Base-by-base conservation (phyloP, 1,140 invertebrate species). In the Brachionus calyciflorus region DNA sequence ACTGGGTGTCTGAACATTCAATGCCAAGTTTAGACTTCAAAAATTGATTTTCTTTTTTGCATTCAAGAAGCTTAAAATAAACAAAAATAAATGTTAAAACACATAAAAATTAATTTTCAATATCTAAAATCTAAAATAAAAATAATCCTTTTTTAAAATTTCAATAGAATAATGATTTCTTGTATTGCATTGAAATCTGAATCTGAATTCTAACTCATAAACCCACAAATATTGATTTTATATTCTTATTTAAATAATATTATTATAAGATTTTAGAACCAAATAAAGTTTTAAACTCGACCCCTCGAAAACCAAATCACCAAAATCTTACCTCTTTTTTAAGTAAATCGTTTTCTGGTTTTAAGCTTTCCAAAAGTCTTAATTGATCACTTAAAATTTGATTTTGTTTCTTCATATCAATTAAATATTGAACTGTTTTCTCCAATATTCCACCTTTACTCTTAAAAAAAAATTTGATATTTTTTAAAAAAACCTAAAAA, bases 391-490 rank as follows among this genome's bases (percentile, higher is more conserved):
- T 30, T 33, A 70, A 30, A 49, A 17, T 30, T 33, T 49, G 44
- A 33, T 70, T 70, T 30, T 49, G 24, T 49, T 30, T 49, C 33
- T 49, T 49, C 7, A 70, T 17, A 12, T 70, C 48, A 6, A 49
- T 6, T 30, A 70, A 49, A 70, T 70, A 70, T 19, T 49, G 44
- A 14, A 70, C 46, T 19, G 65, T 70, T 70, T 70, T 70, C 33
- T 70, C 65, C 46, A 70, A 49, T 33, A 70, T 49, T 12, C 44
- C 65, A 37, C 44, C 30, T 21, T 70, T 70, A 70, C 65, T 70
- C 63, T 65, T 33, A n/a, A 37, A 21, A 0, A 26, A 14, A 68
- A 60, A 19, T 48, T 6, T 6, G 46, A 48, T 48, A n/a, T 19
- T 14, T 48, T 48, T 48, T 6, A 17, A 55, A 33, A 51, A 12